Base-by-base conservation (phyloP, 2,888 invertebrate genomes). In the Ctenicera cuprea region DNA sequence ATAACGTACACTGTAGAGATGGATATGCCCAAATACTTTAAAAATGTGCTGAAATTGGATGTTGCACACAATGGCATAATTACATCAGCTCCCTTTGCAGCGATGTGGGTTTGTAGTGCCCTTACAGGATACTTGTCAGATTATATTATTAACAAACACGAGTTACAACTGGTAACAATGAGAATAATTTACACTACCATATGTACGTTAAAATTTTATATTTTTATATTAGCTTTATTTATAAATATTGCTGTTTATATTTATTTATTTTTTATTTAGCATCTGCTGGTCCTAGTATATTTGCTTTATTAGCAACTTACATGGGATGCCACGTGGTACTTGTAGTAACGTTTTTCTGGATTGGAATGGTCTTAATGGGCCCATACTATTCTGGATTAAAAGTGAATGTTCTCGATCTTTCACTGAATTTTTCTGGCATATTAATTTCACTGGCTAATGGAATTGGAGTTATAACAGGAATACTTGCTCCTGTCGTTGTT, bases 101-200 rank as follows among this genome's bases (percentile, higher is more conserved):
- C 90, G 0, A 92, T 92, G 90, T 92, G 92, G 90, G 76, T 91
- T 18, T 88, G 90, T 0, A 90, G 91, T 0, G 89, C 92, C 80
- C 78, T 87, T 71, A 91, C 91, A 18, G 93, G 93, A 1, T 89
- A 90, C 74, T 38, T 93, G 0, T 92, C 92, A 48, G 94, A 94
- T 81, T 91, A 90, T 86, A 84, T 93, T 74, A 90, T 93, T 18
- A 89, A 89, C 71, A 89, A 86, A 48, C 87, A 89, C 50, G 88
- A 89, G 77, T 86, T 93, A 81, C 88, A 86, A 0, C 86, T 91
- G 0, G 88, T 89, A 0, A 88, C 85, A 64, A 89, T 91, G 0
- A 88, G 93, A 74, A 92, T 92, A 83, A 85, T 91, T 52, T 93
- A 93, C 83, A 93, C 93, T 0, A 91, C 91, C 37, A 87, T 93